A percentile compares a stretch with the other conserved stretches of the same genome.
phyloP scores from a whole-genome alignment of 2,888 invertebrate genomes.

The Drosophila tanythrix region DNA sequence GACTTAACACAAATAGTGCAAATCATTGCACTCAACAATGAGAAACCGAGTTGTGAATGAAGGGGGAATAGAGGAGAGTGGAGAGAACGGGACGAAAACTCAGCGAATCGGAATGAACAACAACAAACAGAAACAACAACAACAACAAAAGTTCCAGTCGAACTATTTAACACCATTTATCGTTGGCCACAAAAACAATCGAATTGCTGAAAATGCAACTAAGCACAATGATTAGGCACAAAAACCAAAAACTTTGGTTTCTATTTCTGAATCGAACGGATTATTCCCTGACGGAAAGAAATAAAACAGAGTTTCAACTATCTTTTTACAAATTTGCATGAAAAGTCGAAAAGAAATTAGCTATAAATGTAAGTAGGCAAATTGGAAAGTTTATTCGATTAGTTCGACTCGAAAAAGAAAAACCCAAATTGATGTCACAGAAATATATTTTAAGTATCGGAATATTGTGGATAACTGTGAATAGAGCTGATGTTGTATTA shows the following conservation, averaged over 20 bases:
- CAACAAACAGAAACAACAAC: slow-evolving; percentile 3
- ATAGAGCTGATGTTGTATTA: background rate
- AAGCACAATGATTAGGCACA: slow-evolving; percentile 33
- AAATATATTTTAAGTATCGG: background rate
- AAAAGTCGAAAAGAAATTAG: slow-evolving; percentile 2
- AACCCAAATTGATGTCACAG: background rate
- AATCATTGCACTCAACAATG: slow-evolving; percentile 34
- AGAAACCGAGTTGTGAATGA: background rate
- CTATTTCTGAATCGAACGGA: slow-evolving; percentile 1
- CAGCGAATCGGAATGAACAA: slow-evolving; percentile 12
- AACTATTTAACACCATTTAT: slow-evolving; percentile 77
- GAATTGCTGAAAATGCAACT: slow-evolving; percentile 4
- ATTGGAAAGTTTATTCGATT: slow-evolving; percentile 3
- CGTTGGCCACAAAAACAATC: slow-evolving; percentile 44
- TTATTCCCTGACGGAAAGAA: background rate
- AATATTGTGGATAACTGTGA: background rate
- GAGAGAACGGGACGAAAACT: background rate
- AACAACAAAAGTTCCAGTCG: slow-evolving; percentile 16
- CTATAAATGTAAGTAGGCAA: background rate
- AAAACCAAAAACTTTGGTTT: background rate
- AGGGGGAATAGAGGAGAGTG: background rate
- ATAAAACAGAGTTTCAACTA: background rate
- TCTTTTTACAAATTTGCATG: slow-evolving; percentile 8
- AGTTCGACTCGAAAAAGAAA: background rate
- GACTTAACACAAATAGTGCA: slow-evolving; percentile 29